Base-by-base conservation (phyloP, 2,113 vertebrate species). In the Hirundichthys speculiger region DNA sequence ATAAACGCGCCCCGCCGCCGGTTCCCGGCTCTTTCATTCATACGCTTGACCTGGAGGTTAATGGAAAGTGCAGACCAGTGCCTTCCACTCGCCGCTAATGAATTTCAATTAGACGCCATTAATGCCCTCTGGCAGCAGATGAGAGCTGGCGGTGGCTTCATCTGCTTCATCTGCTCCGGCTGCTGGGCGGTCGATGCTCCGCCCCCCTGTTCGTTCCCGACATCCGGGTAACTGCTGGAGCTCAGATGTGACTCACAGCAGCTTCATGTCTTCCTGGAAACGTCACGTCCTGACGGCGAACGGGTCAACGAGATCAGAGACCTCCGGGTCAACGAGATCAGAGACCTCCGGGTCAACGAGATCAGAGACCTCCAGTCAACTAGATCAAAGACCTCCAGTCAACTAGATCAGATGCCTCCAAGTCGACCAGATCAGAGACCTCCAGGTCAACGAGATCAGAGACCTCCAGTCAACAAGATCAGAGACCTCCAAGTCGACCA, bases 81-180 rank as follows among this genome's bases (percentile, higher is more conserved):
- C 64, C 21, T 15, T 58, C 54, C 14, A 13, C 72, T 68, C 52
- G 6, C n/a, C 50, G 12, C 49, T 63, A 76, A 84, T 72, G 48
- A 71, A 57, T 15, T 13, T 41, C 63, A 73, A 34, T 77, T 24
- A 40, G 42, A 24, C 8, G 3, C 8, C 10, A 15, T 73, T 70
- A 75, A 72, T 34, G 47, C 63, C 30, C 65, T 40, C 18, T 15
- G 63, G 21, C 69, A 59, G 64, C 11, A 38, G 25, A 3, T 3
- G 3, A 38, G 53, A 20, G 20, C 0, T 7, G 11, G 22, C 4
- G n/a, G 24, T 2, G 27, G 20, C 42, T 38, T 39, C 50, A 6
- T 34, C 30, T 34, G 20, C 42, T 38, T 39, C 50, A 6, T 34
- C 30, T 34, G 30, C 30, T 34, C 30, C 11, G 30, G 11, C 2